Conservation (phyloP, 2,113 vertebrate species). For the Tenebrosternarchus preto region DNA sequence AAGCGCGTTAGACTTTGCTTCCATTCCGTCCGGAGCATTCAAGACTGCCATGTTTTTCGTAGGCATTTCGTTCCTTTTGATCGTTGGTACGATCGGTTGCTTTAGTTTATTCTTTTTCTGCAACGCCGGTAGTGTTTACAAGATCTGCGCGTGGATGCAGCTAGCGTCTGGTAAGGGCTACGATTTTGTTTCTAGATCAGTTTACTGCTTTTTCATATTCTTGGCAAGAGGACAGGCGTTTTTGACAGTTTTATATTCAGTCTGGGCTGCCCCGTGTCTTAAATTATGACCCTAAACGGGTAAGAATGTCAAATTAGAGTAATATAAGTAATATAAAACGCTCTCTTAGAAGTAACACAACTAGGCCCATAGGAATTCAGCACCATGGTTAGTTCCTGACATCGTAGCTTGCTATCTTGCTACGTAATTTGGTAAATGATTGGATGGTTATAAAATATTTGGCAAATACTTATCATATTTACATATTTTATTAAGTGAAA, state of each 20-base stretch:
- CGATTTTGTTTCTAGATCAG: not conserved
- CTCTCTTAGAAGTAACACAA: not conserved
- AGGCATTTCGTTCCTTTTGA: constrained; percentile 90
- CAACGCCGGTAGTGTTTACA: constrained; percentile 94
- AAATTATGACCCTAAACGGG: not conserved
- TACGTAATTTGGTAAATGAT: too few relatives aligned
- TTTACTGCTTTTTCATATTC: too few relatives aligned
- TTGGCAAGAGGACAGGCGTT: not conserved
- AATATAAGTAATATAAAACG: not conserved
- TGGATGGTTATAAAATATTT: too few relatives aligned
- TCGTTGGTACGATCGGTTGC: constrained; percentile 90
- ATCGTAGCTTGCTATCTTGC: not conserved
- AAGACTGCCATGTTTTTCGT: constrained; percentile 99
- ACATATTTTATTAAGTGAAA: constrained; percentile 38
- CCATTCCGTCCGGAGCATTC: constrained; percentile 95
- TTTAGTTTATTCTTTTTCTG: constrained; percentile 98
- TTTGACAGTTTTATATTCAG: not conserved
- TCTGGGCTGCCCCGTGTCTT: not conserved
- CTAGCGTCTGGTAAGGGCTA: constrained; percentile 86
- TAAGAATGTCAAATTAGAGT: not conserved
- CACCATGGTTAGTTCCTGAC: constrained; percentile 41
- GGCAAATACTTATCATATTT: too few relatives aligned
- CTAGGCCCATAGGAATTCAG: constrained; percentile 35
- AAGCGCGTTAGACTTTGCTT: constrained; percentile 90
- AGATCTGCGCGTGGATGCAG: constrained; percentile 98